Evolutionary conservation across 64 coral and sea anemone species (phyloP).

Genomic region (Pocillopora verrucosa): DNA sequence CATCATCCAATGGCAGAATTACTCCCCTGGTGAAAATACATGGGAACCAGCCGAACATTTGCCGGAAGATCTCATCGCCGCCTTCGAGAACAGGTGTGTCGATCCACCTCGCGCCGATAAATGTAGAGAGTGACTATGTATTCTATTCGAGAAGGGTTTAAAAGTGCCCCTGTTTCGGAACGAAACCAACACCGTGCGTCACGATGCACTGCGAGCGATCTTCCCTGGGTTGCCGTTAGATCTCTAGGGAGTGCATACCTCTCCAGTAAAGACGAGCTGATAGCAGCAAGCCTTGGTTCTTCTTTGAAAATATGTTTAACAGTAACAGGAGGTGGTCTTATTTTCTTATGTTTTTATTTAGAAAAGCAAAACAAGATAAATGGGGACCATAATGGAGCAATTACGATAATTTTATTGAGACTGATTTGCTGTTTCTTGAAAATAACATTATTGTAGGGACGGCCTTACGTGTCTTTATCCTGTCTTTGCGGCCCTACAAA

Average conservation of each 20-base stretch:
- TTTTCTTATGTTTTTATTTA: neutral
- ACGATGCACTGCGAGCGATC: conserved; percentile 44
- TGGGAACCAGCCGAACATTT: conserved; percentile 54
- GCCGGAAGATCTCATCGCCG: too few species aligned
- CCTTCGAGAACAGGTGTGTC: conserved; percentile 11
- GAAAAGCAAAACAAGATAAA: too few species aligned
- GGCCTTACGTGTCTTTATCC: too few species aligned
- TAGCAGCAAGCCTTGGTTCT: too few species aligned
- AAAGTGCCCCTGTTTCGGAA: conserved; percentile 10
- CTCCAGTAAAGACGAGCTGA: too few species aligned
- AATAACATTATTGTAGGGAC: too few species aligned
- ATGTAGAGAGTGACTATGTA: conserved; percentile 24
- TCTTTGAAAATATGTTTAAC: too few species aligned
- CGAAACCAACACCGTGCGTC: conserved; percentile 38
- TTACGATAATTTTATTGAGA: too few species aligned
- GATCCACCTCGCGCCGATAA: conserved; percentile 25
- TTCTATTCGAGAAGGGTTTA: conserved; percentile 45
- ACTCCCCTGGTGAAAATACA: too few species aligned
- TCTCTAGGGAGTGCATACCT: neutral
- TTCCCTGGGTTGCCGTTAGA: conserved; percentile 31
- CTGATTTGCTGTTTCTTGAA: too few species aligned
- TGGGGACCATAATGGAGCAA: too few species aligned
- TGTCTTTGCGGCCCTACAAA: too few species aligned
- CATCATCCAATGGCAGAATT: conserved; percentile 11
- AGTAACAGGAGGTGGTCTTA: neutral